phyloP scores from a whole-genome alignment of 2,888 invertebrate species.

The Phaonia tiefii region DNA sequence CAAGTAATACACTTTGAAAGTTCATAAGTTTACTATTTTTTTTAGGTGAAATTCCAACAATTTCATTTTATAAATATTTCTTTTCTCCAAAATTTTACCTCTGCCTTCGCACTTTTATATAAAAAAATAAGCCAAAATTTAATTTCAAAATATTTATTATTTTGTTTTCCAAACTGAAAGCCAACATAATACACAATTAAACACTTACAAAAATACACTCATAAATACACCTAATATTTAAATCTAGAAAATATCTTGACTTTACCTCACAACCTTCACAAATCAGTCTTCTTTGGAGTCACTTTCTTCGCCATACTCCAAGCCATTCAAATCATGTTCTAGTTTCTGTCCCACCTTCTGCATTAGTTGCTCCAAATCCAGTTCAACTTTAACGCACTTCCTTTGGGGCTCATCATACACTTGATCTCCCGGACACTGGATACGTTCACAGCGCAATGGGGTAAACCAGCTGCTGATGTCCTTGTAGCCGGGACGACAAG shows the following conservation, averaged over 20 bases:
- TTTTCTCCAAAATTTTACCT: no score
- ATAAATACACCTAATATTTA: conserved; percentile 13
- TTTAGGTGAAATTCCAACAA: no score
- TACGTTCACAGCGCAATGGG: conserved; percentile 72
- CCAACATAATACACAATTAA: neutral
- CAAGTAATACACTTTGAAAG: no score
- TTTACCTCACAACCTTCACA: neutral
- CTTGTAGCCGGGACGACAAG: conserved; percentile 81
- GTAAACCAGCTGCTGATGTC: conserved; percentile 73
- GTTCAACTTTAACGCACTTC: conserved; percentile 73
- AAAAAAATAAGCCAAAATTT: no score
- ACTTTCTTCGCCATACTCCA: conserved; percentile 58
- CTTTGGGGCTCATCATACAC: conserved; percentile 72
- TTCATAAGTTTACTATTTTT: no score
- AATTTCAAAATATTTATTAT: no score
- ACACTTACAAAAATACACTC: neutral
- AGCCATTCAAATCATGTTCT: conserved; percentile 69
- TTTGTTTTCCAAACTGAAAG: neutral
- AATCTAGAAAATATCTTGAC: no score
- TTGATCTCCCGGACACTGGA: conserved; percentile 74
- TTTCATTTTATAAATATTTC: no score
- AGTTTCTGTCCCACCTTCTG: conserved; percentile 74
- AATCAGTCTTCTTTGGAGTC: conserved; percentile 57
- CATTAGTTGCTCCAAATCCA: conserved; percentile 77
- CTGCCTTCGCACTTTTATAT: no score